Evolutionary conservation across 2,113 vertebrate genomes (phyloP).

Genomic region (Hypomesus transpacificus): DNA sequence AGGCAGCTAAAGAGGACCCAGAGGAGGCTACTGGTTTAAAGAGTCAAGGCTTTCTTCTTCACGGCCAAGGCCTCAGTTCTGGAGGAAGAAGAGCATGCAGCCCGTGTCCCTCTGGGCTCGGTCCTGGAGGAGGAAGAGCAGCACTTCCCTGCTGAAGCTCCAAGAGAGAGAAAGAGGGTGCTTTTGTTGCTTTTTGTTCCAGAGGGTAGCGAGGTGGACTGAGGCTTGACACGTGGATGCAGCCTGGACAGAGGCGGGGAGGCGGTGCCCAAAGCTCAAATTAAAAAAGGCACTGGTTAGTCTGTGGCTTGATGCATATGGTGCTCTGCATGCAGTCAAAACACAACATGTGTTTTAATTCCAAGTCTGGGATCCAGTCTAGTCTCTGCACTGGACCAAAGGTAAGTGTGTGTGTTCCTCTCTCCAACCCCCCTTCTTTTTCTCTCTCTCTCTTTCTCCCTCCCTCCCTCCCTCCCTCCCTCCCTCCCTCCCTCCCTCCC

Average conservation of each 20-base stretch:
- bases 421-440: not conserved
- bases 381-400: not conserved
- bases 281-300: constrained; percentile 60
- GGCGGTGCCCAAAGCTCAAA: constrained; percentile 27
- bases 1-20: no score
- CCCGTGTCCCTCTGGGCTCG: constrained; percentile 7
- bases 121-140: not conserved
- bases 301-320: constrained; percentile 43
- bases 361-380: not conserved
- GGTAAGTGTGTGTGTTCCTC: not conserved
- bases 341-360: not conserved
- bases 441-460: no score
- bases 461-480: no score
- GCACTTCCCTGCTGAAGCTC: not conserved
- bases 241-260: constrained; percentile 8
- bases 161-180: constrained; percentile 2
- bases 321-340: constrained; percentile 50
- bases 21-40: no score
- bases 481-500: no score
- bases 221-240: constrained; percentile 9
- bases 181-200: not conserved
- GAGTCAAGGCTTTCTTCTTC: constrained; percentile 5
- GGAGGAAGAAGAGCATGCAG: constrained; percentile 23
- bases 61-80: constrained; percentile 11
- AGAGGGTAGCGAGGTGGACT: not conserved